Percentiles rank a stretch among this genome's conserved stretches.
phyloP scores from a whole-genome alignment of 2,113 vertebrate genomes.

The Copsychus sechellarum region DNA sequence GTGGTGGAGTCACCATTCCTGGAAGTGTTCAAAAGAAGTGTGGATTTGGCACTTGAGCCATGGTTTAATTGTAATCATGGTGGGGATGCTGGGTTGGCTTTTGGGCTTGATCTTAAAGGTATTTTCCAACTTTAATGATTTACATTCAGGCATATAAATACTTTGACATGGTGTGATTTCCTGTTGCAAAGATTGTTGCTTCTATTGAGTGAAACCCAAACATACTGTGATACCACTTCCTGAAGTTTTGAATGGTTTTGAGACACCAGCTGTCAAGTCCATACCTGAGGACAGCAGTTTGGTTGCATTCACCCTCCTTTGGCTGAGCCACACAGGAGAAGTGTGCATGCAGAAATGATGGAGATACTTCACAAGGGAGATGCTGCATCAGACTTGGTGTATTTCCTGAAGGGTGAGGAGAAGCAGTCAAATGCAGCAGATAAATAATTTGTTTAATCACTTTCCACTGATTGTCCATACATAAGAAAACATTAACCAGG shows the following conservation, averaged over 20 bases:
- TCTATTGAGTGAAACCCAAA: neutral
- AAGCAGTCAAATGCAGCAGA: neutral
- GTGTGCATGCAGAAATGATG: neutral
- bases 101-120: neutral
- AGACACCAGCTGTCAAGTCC: neutral
- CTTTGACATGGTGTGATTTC: neutral
- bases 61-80: neutral
- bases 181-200: neutral
- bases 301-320: neutral
- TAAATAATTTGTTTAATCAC: neutral
- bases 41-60: neutral
- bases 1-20: neutral
- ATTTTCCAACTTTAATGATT: neutral
- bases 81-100: neutral
- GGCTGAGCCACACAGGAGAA: neutral
- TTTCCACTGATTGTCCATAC: neutral
- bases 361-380: neutral
- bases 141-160: neutral
- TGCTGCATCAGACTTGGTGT: neutral
- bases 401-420: neutral
- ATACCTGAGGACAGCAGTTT: neutral
- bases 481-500: neutral
- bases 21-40: neutral
- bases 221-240: rapidly evolving
- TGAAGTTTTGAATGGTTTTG: neutral